Evolutionary conservation across 2,113 vertebrate species (phyloP), one percentile per base, ranked within the genome.

Genomic region (Empidonax traillii): DNA sequence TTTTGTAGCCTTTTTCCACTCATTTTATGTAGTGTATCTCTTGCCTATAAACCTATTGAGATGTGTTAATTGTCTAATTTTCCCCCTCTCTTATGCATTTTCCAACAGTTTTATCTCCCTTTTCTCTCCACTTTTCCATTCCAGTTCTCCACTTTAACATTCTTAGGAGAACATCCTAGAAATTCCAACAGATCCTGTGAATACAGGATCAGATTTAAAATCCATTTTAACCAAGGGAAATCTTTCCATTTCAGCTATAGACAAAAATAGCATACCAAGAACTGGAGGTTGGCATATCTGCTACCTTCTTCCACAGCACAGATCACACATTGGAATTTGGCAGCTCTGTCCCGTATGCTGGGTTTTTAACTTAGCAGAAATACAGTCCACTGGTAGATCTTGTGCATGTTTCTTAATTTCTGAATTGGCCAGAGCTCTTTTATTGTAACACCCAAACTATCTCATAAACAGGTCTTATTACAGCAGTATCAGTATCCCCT

Each of bases 211-310:
- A 85, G 67, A 68, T 89, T 79, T 62, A 69, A 89, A 87, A 90
- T 62, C 18, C 16, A 43, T 76, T 94, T 79, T 62, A 93, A 65
- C 8, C 23, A 69, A 69, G 31, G 43, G 33, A 68, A 89, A 62
- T 58, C 23, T 92, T 66, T 87, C 37, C 0, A 22, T 87, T 85
- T 91, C 58, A 92, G 49, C 63, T 86, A 6, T 33, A 53, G 41
- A 30, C 25, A 80, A 89, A 90, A 94, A 83, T 27, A 94, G 23
- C 20, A 10, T 51, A 66, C 49, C 58, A 85, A 52, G 66, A 89
- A 46, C 35, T 69, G 46, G 33, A 12, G 5, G 61, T 71, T 67
- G 71, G 51, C 46, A 16, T 90, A 80, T 89, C 52, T 87, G 31
- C 35, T 79, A 56, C 82, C 33, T 79, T 87, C 46, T 91, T 95